These are phyloP conservation scores for Heterodera schachtii DNA, from an alignment of 1,140 invertebrate species.

Conservation along the genomic window DNA sequence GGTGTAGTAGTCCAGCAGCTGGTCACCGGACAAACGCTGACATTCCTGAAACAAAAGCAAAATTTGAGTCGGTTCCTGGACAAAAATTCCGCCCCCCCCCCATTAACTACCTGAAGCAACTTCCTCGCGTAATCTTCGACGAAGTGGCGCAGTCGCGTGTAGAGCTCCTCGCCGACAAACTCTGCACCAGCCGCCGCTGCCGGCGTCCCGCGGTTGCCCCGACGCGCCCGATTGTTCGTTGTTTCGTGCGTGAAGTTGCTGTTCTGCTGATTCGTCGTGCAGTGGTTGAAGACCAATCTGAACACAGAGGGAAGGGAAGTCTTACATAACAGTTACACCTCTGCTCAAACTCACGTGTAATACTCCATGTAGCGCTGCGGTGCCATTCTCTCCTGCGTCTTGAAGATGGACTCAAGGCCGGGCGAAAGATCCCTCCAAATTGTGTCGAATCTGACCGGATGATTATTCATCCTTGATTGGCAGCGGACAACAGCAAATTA, in stretches of 20 bases:
- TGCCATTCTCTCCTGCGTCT: constrained; percentile 38
- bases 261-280: constrained; percentile 29
- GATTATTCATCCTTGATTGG: not conserved
- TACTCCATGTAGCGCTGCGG: constrained; percentile 47
- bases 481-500: too few relatives aligned
- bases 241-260: constrained; percentile 17
- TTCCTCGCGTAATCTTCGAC: constrained; percentile 81
- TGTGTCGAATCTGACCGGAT: not conserved
- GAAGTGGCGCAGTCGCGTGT: constrained; percentile 88
- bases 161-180: constrained; percentile 91
- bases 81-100: not conserved
- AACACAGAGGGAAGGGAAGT: constrained; percentile 10
- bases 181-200: constrained; percentile 75
- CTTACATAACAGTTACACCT: constrained; percentile 21
- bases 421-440: constrained; percentile 41
- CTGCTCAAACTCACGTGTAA: constrained; percentile 45
- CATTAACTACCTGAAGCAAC: constrained; percentile 52
- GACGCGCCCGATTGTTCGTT: not conserved
- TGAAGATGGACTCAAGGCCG: constrained; percentile 50
- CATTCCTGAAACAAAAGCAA: constrained; percentile 74
- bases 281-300: constrained; percentile 55
- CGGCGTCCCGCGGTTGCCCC: not conserved
- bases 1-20: constrained; percentile 90
- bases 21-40: constrained; percentile 88
- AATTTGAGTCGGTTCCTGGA: not conserved